Evolutionary conservation across 2,888 invertebrate genomes (phyloP).

Genomic region (Ashinkailepas kermadecensis): DNA sequence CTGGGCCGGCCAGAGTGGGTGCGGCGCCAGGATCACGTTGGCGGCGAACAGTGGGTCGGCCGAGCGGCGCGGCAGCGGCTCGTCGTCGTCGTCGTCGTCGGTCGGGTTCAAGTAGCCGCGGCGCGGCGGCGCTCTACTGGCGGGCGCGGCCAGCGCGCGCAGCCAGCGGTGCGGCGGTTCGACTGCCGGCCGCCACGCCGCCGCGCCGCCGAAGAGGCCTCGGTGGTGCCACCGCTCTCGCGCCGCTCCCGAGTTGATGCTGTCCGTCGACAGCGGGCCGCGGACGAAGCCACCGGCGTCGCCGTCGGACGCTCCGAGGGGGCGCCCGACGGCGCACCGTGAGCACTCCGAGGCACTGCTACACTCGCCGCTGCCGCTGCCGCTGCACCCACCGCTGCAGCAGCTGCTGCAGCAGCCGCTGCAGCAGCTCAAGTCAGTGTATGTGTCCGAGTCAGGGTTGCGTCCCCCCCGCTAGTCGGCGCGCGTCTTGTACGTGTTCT

Average conservation of each 20-base stretch:
- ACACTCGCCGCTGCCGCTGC: slow-evolving; percentile 45
- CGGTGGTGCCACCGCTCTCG: slow-evolving; percentile 1
- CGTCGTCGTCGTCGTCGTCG: not conserved
- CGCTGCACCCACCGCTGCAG: slow-evolving; percentile 36
- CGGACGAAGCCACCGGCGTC: not conserved
- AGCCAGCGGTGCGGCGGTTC: not conserved
- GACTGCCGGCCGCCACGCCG: not conserved
- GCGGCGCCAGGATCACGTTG: slow-evolving; percentile 12
- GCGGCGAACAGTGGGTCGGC: not conserved
- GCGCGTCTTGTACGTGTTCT: slow-evolving; percentile 44
- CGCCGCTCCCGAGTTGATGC: slow-evolving; percentile 5
- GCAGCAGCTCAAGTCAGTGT: slow-evolving; percentile 38
- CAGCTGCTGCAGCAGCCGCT: slow-evolving; percentile 40
- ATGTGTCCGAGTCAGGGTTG: slow-evolving; percentile 37
- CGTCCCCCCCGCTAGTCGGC: slow-evolving; percentile 30
- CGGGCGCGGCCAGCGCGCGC: not conserved
- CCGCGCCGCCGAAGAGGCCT: not conserved
- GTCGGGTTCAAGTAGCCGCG: not conserved
- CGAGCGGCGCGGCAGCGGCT: not conserved
- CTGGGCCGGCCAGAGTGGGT: not conserved
- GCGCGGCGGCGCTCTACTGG: not conserved
- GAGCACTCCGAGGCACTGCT: slow-evolving; percentile 53
- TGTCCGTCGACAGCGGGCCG: not conserved
- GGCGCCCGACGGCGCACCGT: slow-evolving; percentile 56
- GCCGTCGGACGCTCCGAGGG: not conserved